These are phyloP conservation scores for Meiosimyza platycephala DNA, from an alignment of 2,888 invertebrate species.

Conservation along the genomic window DNA sequence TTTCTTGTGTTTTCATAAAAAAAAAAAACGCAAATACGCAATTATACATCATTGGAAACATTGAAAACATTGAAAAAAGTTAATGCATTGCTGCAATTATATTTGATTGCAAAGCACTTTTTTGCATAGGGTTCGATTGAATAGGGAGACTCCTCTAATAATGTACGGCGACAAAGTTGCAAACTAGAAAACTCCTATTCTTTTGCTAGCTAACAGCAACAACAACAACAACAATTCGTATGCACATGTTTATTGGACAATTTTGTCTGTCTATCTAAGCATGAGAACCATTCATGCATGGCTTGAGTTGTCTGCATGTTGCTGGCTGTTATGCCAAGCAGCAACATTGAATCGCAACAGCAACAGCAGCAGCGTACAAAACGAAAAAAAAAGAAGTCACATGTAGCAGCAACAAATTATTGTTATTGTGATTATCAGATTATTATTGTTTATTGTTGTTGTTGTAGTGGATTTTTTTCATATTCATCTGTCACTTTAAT, in stretches of 20 bases:
- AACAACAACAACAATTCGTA: no score
- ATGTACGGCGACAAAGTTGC: no score
- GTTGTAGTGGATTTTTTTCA: neutral
- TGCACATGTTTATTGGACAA: slow-evolving; percentile 25
- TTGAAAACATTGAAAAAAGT: neutral
- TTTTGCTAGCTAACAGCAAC: no score
- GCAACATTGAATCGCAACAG: slow-evolving; percentile 4
- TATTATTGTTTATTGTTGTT: slow-evolving; percentile 11
- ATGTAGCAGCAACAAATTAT: neutral
- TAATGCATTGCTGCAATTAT: slow-evolving; percentile 19
- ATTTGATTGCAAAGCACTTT: neutral
- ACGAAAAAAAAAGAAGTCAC: neutral
- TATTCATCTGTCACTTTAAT: neutral
- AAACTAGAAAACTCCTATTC: no score
- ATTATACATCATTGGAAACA: slow-evolving; percentile 15
- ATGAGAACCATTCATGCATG: slow-evolving; percentile 32
- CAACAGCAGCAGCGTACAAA: neutral
- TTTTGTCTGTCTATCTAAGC: slow-evolving; percentile 24
- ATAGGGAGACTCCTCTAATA: no score
- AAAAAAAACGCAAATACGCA: slow-evolving; percentile 13
- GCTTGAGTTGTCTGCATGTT: slow-evolving; percentile 17
- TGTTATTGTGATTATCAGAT: slow-evolving; percentile 20
- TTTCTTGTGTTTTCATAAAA: neutral
- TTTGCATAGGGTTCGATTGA: no score
- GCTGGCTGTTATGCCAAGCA: neutral